Evolutionary conservation across 2,888 invertebrate genomes (phyloP).

Genomic region (Lasioglossum leucozonium): DNA sequence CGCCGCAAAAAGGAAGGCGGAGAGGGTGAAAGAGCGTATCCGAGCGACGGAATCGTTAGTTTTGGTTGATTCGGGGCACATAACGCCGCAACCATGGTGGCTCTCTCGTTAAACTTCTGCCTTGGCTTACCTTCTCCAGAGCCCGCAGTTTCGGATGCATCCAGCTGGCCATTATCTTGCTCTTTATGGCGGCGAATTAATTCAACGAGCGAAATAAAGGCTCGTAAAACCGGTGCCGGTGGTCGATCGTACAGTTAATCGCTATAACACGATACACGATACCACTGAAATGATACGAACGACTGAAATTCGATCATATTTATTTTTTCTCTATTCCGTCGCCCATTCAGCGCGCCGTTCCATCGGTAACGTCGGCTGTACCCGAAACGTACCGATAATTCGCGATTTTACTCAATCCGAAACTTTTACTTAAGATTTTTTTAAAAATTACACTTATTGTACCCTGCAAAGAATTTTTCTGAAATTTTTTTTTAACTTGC

Average conservation of each 20-base stretch:
- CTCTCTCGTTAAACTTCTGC: constrained; percentile 54
- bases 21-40: constrained; percentile 27
- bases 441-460: no score
- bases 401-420: neutral
- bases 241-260: constrained; percentile 64
- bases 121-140: constrained; percentile 46
- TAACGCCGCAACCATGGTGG: constrained; percentile 28
- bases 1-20: neutral
- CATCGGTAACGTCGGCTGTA: neutral
- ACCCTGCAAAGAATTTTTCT: no score
- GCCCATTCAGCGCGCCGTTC: neutral
- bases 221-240: constrained; percentile 61
- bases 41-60: constrained; percentile 54
- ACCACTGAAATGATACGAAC: constrained; percentile 48
- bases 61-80: constrained; percentile 39
- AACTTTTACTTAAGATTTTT: no score
- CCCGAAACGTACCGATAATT: neutral
- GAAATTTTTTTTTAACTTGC: no score
- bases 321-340: neutral
- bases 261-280: constrained; percentile 48
- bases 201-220: constrained; percentile 67
- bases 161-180: constrained; percentile 60
- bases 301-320: constrained; percentile 42
- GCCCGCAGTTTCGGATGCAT: constrained; percentile 55
- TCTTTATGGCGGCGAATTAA: constrained; percentile 66